Conservation (phyloP, 1,140 invertebrate species). For the Heliothis virescens region DNA sequence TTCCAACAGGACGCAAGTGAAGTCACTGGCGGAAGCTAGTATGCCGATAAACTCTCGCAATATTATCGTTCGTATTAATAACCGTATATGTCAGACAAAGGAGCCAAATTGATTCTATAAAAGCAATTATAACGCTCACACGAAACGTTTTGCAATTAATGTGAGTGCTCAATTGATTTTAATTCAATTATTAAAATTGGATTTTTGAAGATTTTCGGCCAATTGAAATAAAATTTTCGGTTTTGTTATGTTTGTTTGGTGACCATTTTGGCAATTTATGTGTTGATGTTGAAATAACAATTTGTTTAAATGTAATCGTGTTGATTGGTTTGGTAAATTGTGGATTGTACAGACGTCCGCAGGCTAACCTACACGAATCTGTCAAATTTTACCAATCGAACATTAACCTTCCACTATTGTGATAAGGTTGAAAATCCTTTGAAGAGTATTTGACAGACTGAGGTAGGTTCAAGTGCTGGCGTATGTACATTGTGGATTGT, state of each 20-base stretch:
- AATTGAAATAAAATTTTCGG: conserved; percentile 6
- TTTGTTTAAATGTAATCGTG: background rate
- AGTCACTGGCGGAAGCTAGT: no score
- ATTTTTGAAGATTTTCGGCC: conserved; percentile 19
- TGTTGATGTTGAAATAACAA: conserved; percentile 10
- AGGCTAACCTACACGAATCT: no score
- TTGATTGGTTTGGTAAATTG: background rate
- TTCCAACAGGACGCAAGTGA: no score
- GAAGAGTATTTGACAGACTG: background rate
- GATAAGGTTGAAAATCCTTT: background rate
- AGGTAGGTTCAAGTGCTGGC: no score
- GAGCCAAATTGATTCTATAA: conserved; percentile 34
- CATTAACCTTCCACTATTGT: no score
- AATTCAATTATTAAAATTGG: conserved; percentile 41
- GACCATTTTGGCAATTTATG: conserved; percentile 9
- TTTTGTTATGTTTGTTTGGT: conserved; percentile 4
- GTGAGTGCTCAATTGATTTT: conserved; percentile 31
- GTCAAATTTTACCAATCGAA: no score
- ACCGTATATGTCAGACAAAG: background rate
- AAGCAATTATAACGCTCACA: conserved; percentile 41
- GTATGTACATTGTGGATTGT: background rate
- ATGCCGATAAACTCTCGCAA: background rate
- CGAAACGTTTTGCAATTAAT: conserved; percentile 35
- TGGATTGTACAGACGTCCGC: background rate
- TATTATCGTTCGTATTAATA: background rate